Evolutionary conservation across 2,888 invertebrate genomes (phyloP).

Genomic region (Diploptera punctata): DNA sequence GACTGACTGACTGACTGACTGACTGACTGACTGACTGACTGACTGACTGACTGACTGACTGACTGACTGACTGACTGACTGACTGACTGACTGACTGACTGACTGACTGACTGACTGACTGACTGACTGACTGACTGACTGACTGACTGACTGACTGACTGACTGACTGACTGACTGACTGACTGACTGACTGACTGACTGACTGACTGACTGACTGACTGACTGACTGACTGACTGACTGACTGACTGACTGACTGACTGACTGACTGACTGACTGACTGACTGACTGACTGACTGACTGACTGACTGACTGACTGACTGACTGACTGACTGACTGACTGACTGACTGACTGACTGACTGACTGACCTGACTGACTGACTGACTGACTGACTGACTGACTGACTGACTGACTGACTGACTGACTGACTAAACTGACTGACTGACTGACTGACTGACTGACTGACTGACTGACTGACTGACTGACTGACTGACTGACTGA

Average conservation of each 20-base stretch:
- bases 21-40: background rate
- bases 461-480: too few relatives aligned
- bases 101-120: background rate
- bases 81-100: background rate
- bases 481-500: background rate
- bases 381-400: too few relatives aligned
- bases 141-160: background rate
- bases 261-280: background rate
- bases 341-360: background rate
- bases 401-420: background rate
- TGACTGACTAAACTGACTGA: too few relatives aligned
- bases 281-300: background rate
- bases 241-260: background rate
- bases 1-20: background rate
- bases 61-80: background rate
- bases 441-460: too few relatives aligned
- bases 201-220: too few relatives aligned
- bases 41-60: background rate
- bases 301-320: background rate
- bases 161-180: background rate
- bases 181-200: background rate
- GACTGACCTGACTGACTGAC: too few relatives aligned
- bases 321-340: background rate
- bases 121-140: background rate
- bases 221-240: background rate